These are phyloP conservation scores for Halisarca cf. caerulea DNA, from an alignment of 37 sponge, comb jelly and placozoan genomes.

Conservation along the genomic window DNA sequence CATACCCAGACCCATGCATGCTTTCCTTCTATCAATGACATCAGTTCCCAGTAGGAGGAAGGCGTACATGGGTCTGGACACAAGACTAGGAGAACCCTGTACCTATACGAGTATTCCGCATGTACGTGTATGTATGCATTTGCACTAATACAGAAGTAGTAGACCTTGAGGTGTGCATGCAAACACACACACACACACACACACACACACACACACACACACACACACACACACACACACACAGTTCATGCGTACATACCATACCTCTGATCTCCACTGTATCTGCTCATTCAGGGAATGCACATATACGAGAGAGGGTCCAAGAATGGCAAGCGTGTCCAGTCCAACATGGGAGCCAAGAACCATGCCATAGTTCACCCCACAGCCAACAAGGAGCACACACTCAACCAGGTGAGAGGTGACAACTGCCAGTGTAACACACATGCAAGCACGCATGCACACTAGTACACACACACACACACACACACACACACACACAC, in stretches of 20 bases:
- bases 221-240: neutral
- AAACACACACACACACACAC: neutral
- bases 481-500: neutral
- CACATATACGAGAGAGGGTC: constrained; percentile 94
- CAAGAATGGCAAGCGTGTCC: constrained; percentile 97
- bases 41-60: too few species aligned
- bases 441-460: too few species aligned
- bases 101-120: too few species aligned
- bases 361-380: constrained; percentile 99
- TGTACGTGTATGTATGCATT: too few species aligned
- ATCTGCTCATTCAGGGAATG: constrained; percentile 51
- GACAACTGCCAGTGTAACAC: neutral
- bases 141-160: too few species aligned
- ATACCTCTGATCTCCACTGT: neutral
- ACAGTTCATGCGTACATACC: neutral
- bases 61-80: too few species aligned
- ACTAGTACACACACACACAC: too few species aligned
- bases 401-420: constrained; percentile 92
- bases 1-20: too few species aligned
- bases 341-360: constrained; percentile 99
- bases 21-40: too few species aligned
- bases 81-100: too few species aligned
- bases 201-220: too few species aligned
- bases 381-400: constrained; percentile 98
- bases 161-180: too few species aligned